Conservation (phyloP, 2,888 invertebrate species). For the Leucophora obtusa region DNA sequence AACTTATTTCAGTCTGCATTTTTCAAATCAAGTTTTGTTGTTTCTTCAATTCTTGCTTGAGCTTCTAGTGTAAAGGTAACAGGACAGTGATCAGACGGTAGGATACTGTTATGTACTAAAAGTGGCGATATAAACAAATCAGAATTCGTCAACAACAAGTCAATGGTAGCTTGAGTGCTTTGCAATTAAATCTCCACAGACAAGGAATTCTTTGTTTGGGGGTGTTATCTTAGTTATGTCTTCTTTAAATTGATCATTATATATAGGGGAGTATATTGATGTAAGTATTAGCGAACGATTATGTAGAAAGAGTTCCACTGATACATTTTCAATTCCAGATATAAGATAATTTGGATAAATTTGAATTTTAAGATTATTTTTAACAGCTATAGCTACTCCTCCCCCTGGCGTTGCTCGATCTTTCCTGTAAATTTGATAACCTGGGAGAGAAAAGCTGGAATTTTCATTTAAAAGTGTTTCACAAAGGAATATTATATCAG, state of each 20-base stretch:
- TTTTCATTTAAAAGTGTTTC: no score
- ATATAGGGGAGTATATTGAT: slow-evolving; percentile 1
- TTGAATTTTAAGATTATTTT: no score
- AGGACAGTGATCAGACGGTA: slow-evolving; percentile 10
- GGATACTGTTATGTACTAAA: neutral
- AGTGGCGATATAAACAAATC: neutral
- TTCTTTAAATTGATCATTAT: slow-evolving; percentile 1
- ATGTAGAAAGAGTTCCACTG: neutral
- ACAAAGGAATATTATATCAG: no score
- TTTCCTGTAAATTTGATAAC: slow-evolving; percentile 3
- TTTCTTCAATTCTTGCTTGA: neutral
- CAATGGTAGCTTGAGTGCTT: slow-evolving; percentile 15
- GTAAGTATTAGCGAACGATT: neutral
- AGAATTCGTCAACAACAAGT: neutral
- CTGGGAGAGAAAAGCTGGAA: no score
- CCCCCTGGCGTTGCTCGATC: neutral
- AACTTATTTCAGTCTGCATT: neutral
- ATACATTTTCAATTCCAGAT: neutral
- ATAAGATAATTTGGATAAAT: no score
- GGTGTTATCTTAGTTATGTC: neutral
- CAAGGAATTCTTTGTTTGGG: neutral
- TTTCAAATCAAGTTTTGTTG: neutral
- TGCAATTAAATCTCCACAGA: neutral
- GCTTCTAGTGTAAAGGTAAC: neutral
- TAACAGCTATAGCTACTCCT: no score